Percentiles rank a stretch among this genome's conserved stretches.
Conservation (phyloP, 2,888 invertebrate species). For the Idaea biselata region DNA sequence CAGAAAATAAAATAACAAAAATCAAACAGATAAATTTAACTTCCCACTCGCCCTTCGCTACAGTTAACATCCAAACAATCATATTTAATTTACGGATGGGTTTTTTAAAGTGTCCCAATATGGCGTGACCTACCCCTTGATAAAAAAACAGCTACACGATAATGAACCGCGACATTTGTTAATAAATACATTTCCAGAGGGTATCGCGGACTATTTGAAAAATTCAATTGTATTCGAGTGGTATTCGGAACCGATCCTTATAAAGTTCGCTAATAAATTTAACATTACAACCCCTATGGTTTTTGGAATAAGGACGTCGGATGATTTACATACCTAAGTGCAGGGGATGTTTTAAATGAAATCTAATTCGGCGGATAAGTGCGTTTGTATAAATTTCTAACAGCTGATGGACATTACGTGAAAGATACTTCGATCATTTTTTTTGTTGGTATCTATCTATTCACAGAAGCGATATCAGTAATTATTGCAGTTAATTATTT, state of each 20-base stretch:
- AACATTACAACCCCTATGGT: neutral
- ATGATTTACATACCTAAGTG: neutral
- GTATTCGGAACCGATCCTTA: conserved; percentile 54
- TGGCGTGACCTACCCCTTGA: conserved; percentile 50
- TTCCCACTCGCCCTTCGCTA: conserved; percentile 43
- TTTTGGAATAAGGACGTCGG: conserved; percentile 9
- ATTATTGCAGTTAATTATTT: no score
- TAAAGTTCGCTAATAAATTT: conserved; percentile 14
- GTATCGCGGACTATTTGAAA: conserved; percentile 65
- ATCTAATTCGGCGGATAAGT: neutral
- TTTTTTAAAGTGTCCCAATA: conserved; percentile 76
- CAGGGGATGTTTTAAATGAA: neutral
- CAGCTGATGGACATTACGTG: neutral
- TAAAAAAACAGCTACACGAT: conserved; percentile 49
- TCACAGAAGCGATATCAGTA: no score
- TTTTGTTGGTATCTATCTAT: no score
- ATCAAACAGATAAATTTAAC: conserved; percentile 12
- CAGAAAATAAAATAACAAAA: conserved; percentile 27
- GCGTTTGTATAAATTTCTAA: neutral
- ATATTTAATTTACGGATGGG: conserved; percentile 78
- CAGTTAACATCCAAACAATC: conserved; percentile 78
- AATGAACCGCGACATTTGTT: conserved; percentile 77
- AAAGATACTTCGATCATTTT: neutral
- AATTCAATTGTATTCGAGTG: conserved; percentile 70
- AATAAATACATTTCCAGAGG: conserved; percentile 70